Evolutionary conservation across 2,888 invertebrate species (phyloP).

Genomic region (Melanargia galathea): DNA sequence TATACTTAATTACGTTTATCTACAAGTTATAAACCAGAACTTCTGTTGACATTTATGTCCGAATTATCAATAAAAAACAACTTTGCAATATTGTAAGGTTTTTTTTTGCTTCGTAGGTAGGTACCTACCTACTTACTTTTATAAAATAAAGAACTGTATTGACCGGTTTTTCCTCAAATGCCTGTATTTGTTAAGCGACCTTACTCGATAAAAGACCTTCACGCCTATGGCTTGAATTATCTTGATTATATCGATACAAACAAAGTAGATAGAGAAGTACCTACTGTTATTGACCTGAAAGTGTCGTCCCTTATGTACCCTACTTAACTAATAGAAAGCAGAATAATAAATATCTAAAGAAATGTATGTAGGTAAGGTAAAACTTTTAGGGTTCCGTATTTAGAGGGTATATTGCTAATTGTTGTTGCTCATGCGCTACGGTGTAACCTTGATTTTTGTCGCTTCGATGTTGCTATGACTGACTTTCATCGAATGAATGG

Average conservation of each 20-base stretch:
- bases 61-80: background rate
- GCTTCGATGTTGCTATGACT: too few relatives aligned
- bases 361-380: too few relatives aligned
- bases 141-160: slow-evolving; percentile 6
- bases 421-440: too few relatives aligned
- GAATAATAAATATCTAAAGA: too few relatives aligned
- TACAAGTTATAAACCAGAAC: background rate
- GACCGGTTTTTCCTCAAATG: slow-evolving; percentile 15
- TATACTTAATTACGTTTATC: background rate
- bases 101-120: background rate
- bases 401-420: too few relatives aligned
- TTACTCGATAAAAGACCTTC: slow-evolving; percentile 15
- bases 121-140: background rate
- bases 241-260: slow-evolving; percentile 9
- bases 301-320: background rate
- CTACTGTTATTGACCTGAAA: background rate
- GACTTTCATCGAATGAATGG: too few relatives aligned
- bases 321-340: background rate
- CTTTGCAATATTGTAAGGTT: slow-evolving; percentile 1
- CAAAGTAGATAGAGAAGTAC: background rate
- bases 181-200: slow-evolving; percentile 6
- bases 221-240: slow-evolving; percentile 13
- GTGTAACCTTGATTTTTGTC: too few relatives aligned
- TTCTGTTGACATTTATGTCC: background rate
- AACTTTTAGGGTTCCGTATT: too few relatives aligned